These are phyloP conservation scores for Eupithecia abbreviata DNA, from an alignment of 2,888 invertebrate genomes.

Conservation along the genomic window DNA sequence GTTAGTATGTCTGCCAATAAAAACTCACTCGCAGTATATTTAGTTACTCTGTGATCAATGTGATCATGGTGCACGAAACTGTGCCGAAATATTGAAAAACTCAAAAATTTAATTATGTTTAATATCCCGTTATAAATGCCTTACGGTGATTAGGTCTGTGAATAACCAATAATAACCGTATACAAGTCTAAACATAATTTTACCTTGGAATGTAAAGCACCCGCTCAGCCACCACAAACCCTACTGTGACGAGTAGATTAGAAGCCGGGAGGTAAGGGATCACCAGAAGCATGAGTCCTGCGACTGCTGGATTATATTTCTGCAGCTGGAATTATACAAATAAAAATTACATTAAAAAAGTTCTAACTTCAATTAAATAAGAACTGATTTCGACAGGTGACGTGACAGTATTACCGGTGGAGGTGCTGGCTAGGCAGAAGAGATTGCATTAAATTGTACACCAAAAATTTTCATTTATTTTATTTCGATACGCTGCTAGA, in stretches of 20 bases:
- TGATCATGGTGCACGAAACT: no score
- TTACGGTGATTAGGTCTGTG: no score
- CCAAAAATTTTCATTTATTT: no score
- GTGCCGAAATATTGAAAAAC: no score
- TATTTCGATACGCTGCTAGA: no score
- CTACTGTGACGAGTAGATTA: conserved; percentile 91
- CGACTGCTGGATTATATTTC: conserved; percentile 86
- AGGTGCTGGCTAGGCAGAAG: neutral
- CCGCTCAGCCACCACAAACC: conserved; percentile 93
- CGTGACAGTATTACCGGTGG: neutral
- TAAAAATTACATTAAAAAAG: neutral
- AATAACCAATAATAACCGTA: no score
- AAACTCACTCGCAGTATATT: no score
- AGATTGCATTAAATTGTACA: no score
- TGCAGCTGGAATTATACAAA: conserved; percentile 75
- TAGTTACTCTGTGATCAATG: no score
- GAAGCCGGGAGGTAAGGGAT: conserved; percentile 94
- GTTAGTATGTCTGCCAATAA: no score
- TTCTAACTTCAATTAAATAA: neutral
- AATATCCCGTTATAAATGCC: no score
- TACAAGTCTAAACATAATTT: neutral
- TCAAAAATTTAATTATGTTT: no score
- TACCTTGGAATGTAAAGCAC: conserved; percentile 95
- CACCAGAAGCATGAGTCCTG: conserved; percentile 88
- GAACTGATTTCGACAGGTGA: neutral